Evolutionary conservation across 2,888 invertebrate species (phyloP), one percentile per base, ranked within the genome.

Genomic region (Cryptophagus acutangulus): DNA sequence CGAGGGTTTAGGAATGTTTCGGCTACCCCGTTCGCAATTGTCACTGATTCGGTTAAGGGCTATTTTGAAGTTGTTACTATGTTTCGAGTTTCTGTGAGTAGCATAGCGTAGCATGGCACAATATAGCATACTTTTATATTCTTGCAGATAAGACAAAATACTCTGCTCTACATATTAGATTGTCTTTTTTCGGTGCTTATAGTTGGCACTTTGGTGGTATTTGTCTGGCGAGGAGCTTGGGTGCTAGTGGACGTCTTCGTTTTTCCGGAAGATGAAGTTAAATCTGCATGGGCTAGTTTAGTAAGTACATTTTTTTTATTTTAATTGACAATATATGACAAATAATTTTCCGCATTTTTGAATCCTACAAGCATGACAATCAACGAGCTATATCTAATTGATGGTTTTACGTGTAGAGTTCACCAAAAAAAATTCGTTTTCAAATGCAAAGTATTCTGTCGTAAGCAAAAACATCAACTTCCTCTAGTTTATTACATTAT

Each of bases 151-250:
- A 78, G 76, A 62, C 82, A 86, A 65, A 71, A 69, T 61, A 79
- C 81, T 44, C 74, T 74, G 12, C 72, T 87, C 42, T 89, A 87
- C 70, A 74, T 89, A 47, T 69, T 89, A 65, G 91, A 92, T 74
- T 87, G 89, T 64, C 71, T 87, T 43, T 89, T 91, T 72, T 89
- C 90, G 6, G 87, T 90, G 49, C 76, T 84, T 16, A 80, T 91
- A 41, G 82, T 90, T 51, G 89, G 90, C 0, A 84, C 85, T 0
- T 74, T 91, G 48, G 88, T 90, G 34, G 88, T 91, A 2, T 84
- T 89, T 65, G 88, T 88, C 33, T 92, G 92, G 92, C 73, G 90
- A 55, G 90, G 92, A 16, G 76, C 82, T 16, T 92, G 90, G 89
- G 82, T 82, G 3, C 71, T 90, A 35, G 73, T 90, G 36, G 91